A percentile compares a stretch with the other conserved stretches of the same genome.
These are phyloP conservation scores for Amphiprion ocellaris DNA, from an alignment of 2,113 vertebrate genomes.

Conservation along the genomic window DNA sequence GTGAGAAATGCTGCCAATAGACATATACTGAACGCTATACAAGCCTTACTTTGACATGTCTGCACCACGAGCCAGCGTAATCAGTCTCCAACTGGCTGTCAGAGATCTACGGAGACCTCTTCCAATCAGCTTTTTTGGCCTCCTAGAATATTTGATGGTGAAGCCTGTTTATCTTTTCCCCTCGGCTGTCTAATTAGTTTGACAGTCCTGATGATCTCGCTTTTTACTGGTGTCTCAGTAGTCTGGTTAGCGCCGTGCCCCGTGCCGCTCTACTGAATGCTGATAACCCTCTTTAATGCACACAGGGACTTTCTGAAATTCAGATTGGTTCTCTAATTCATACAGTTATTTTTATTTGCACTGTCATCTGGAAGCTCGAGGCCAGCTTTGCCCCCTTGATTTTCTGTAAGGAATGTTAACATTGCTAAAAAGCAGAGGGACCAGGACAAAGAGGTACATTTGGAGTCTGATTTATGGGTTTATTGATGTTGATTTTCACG, in stretches of 20 bases:
- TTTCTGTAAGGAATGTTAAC: constrained; percentile 18
- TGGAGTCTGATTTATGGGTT: neutral
- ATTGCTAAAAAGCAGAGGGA: constrained; percentile 7
- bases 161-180: constrained; percentile 23
- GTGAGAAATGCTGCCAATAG: no score
- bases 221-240: constrained; percentile 33
- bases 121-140: constrained; percentile 11
- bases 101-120: neutral
- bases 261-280: constrained; percentile 30
- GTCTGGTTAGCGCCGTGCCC: constrained; percentile 32
- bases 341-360: constrained; percentile 37
- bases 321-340: constrained; percentile 32
- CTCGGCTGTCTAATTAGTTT: constrained; percentile 33
- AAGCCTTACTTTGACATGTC: neutral
- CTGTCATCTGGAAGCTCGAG: constrained; percentile 30
- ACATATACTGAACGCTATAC: no score
- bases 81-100: neutral
- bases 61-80: neutral
- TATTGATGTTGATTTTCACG: neutral
- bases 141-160: constrained; percentile 17
- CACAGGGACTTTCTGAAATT: constrained; percentile 39
- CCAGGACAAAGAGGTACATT: neutral
- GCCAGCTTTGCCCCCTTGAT: neutral
- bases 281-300: constrained; percentile 45
- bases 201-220: constrained; percentile 50